phyloP scores from a whole-genome alignment of 2,888 invertebrate species.

The Phengaris alcon region DNA sequence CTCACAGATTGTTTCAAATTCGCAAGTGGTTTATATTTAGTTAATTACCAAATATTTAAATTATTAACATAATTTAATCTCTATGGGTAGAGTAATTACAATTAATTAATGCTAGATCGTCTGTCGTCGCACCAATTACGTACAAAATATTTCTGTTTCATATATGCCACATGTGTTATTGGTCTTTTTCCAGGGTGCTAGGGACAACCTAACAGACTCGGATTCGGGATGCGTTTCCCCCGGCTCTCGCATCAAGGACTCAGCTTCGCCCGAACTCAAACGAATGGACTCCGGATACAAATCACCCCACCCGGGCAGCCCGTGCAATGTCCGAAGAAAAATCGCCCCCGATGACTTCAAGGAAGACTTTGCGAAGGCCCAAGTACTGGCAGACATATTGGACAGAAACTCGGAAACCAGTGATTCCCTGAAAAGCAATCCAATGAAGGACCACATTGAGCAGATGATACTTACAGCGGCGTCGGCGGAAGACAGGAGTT shows the following conservation, averaged over 20 bases:
- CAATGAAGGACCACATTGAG: constrained; percentile 72
- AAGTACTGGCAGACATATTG: constrained; percentile 67
- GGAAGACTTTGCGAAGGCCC: constrained; percentile 74
- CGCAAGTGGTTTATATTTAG: no score
- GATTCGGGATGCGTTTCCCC: constrained; percentile 78
- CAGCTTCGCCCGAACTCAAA: constrained; percentile 75
- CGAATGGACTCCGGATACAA: constrained; percentile 78
- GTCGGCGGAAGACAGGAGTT: constrained; percentile 79
- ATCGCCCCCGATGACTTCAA: constrained; percentile 71
- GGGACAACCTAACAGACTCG: constrained; percentile 76
- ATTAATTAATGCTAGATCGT: background rate
- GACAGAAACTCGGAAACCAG: constrained; percentile 69
- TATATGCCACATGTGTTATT: constrained; percentile 2
- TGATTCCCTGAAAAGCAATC: constrained; percentile 70
- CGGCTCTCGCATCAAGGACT: constrained; percentile 75
- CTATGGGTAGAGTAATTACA: no score
- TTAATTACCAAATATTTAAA: no score
- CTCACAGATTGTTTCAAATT: no score
- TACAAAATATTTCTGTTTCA: background rate
- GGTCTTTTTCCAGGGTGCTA: constrained; percentile 60
- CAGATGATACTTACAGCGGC: constrained; percentile 74
- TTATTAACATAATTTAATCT: no score
- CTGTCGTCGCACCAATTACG: background rate
- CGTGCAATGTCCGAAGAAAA: constrained; percentile 63
- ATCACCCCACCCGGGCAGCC: constrained; percentile 73